Base-by-base conservation (phyloP, 2,888 invertebrate genomes). In the Agriotes lineatus region DNA sequence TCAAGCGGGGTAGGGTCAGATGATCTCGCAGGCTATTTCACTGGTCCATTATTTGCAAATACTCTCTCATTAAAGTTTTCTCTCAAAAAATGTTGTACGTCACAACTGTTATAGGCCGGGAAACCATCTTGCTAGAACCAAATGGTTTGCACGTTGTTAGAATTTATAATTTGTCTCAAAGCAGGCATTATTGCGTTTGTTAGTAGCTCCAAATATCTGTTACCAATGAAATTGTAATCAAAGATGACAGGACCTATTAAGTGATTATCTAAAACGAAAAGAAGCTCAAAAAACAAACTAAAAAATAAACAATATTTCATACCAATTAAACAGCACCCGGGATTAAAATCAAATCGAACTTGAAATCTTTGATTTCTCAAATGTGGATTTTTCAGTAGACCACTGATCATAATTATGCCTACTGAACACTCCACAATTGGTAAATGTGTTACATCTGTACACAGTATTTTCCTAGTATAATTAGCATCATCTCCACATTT, bases 131-230 rank as follows among this genome's bases (percentile, higher is more conserved):
- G 25, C 25, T 25, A 7, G 25, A 25, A 7, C 25, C 25, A 25
- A 10, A 54, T 18, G 9, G 30, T 54, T 54, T 33, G 30, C 54
- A 33, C 33, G 30, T 54, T 54, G 4, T 54, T 14, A 18, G 54
- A 35, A 33, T 54, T 33, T 33, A 54, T 54, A 25, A 54, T 25
- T 54, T 25, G 25, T 25, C 25, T 25, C 25, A 25, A 25, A 25
- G 25, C 25, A 25, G 25, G 25, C 7, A 25, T 25, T 25, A 25
- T 25, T 7, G 3, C 25, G 25, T 25, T 25, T 25, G 25, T 25
- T 25, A 25, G 25, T 54, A 54, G 54, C 54, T 54, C 18, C 33
- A 54, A 54, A 54, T 54, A 54, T 33, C 30, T 54, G 35, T 54
- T 54, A 33, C 54, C 54, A 33, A 35, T 54, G 30, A 25, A 54